Percentiles rank a stretch among this genome's conserved stretches.
These are phyloP conservation scores for Hyles euphorbiae DNA, from an alignment of 1,140 invertebrate species.

Conservation along the genomic window DNA sequence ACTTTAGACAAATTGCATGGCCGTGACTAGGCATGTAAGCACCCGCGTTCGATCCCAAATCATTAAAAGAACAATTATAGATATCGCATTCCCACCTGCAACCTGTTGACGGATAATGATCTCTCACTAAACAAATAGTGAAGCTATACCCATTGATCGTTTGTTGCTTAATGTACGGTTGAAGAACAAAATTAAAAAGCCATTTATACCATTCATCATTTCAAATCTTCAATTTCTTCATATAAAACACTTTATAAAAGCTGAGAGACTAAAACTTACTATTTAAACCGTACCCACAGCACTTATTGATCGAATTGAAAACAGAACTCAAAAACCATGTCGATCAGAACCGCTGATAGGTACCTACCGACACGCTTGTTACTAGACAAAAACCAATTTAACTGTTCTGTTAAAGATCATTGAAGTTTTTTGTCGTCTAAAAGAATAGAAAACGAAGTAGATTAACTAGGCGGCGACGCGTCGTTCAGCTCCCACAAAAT, in stretches of 20 bases:
- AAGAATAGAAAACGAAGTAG: slow-evolving; percentile 50
- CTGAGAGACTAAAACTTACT: background rate
- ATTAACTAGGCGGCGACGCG: slow-evolving; percentile 46
- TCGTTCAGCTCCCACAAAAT: slow-evolving; percentile 56
- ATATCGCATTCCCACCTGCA: slow-evolving; percentile 72
- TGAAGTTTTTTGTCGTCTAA: slow-evolving; percentile 49
- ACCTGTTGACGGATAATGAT: slow-evolving; percentile 70
- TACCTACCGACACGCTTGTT: slow-evolving; percentile 28
- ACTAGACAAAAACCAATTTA: slow-evolving; percentile 57
- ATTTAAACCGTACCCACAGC: background rate
- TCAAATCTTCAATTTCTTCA: too few species aligned
- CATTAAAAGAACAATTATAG: slow-evolving; percentile 75
- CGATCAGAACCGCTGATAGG: slow-evolving; percentile 29
- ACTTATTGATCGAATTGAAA: slow-evolving; percentile 26
- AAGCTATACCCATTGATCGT: slow-evolving; percentile 33
- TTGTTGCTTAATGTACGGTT: slow-evolving; percentile 23
- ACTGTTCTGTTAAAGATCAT: slow-evolving; percentile 56
- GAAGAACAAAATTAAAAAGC: slow-evolving; percentile 28
- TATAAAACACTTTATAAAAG: too few species aligned
- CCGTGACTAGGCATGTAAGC: slow-evolving; percentile 69
- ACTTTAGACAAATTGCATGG: slow-evolving; percentile 73
- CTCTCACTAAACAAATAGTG: slow-evolving; percentile 68
- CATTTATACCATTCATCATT: slow-evolving; percentile 7
- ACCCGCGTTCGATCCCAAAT: slow-evolving; percentile 61
- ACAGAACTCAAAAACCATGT: slow-evolving; percentile 23